phyloP scores from a whole-genome alignment of 2,888 invertebrate genomes.

The Spisula solida region DNA sequence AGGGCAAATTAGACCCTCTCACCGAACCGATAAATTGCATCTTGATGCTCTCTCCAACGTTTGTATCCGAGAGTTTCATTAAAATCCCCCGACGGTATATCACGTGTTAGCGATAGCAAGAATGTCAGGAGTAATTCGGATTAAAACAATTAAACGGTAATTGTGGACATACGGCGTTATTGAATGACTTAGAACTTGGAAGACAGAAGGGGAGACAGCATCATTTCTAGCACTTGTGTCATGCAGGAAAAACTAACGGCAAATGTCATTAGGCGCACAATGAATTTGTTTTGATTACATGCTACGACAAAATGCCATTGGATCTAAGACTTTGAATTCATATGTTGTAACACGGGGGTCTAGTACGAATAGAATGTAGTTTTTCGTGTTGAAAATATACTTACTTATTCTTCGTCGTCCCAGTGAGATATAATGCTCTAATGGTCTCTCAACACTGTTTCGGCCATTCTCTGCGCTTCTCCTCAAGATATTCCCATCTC shows the following conservation, averaged over 20 bases:
- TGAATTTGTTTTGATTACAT: constrained; percentile 20
- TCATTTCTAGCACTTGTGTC: not conserved
- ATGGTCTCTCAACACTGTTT: too few species aligned
- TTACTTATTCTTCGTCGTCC: too few species aligned
- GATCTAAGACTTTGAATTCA: not conserved
- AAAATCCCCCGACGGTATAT: constrained; percentile 59
- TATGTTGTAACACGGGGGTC: not conserved
- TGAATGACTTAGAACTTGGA: not conserved
- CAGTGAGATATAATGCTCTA: too few species aligned
- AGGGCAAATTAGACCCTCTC: constrained; percentile 65
- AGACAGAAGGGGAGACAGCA: not conserved
- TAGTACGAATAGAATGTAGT: not conserved
- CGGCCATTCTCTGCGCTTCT: too few species aligned
- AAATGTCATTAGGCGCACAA: constrained; percentile 5
- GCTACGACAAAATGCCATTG: not conserved
- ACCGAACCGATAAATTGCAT: constrained; percentile 65
- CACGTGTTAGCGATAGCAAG: constrained; percentile 40
- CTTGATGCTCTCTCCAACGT: constrained; percentile 52
- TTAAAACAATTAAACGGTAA: constrained; percentile 45
- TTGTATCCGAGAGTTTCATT: constrained; percentile 56
- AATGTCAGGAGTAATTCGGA: constrained; percentile 37
- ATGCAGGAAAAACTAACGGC: not conserved
- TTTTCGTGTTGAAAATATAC: not conserved
- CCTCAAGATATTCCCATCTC: too few species aligned
- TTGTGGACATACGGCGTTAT: constrained; percentile 29